Conservation (phyloP, 37 sponge, comb jelly and placozoan genomes). For the Haliclona indistincta region DNA sequence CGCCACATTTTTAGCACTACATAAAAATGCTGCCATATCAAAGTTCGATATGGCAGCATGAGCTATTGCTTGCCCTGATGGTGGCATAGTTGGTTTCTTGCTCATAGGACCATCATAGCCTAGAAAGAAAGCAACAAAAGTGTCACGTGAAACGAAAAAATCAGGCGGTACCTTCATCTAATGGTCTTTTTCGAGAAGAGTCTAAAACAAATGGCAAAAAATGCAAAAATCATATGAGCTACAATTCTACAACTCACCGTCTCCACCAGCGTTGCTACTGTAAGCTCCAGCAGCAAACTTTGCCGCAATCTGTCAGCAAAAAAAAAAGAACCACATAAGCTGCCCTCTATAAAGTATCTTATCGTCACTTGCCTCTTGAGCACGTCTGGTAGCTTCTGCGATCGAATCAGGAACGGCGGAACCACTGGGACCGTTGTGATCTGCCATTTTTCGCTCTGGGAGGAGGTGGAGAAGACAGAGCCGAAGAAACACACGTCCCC, state of each 20-base stretch:
- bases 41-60: conserved; percentile 80
- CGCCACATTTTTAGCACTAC: background rate
- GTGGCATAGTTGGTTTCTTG: conserved; percentile 48
- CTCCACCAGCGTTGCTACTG: conserved; percentile 2
- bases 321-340: background rate
- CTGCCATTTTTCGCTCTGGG: no score
- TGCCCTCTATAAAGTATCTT: no score
- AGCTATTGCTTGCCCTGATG: conserved; percentile 67
- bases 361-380: conserved; percentile 66
- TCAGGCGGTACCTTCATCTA: conserved; percentile 40
- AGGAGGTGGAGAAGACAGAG: background rate
- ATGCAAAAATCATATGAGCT: no score
- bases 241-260: no score
- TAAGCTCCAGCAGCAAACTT: conserved; percentile 31
- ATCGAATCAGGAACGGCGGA: conserved; percentile 14
- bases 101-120: conserved; percentile 43
- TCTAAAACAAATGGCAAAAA: no score
- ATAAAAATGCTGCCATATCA: background rate
- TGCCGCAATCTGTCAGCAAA: conserved; percentile 44
- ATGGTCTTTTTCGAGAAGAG: conserved; percentile 62
- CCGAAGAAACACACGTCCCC: no score
- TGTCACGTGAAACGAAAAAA: background rate
- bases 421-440: no score
- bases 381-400: conserved; percentile 63
- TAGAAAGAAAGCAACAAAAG: background rate